Percentiles rank a stretch among this genome's conserved stretches.
These are phyloP conservation scores for Xenus cinereus DNA, from an alignment of 2,113 vertebrate species.

Conservation along the genomic window DNA sequence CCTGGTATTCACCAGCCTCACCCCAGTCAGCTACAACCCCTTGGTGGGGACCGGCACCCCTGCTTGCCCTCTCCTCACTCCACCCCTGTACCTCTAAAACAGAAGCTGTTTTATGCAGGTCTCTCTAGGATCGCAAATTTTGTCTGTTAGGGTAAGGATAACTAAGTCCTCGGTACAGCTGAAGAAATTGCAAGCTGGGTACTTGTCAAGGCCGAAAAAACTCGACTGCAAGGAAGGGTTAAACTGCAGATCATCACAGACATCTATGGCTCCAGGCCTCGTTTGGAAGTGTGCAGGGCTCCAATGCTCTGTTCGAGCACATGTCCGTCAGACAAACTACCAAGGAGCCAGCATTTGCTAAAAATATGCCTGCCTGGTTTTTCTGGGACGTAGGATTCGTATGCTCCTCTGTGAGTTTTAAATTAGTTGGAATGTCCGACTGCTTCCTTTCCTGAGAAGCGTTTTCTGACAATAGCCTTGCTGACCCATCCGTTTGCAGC, in stretches of 20 bases:
- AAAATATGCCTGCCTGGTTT: background rate
- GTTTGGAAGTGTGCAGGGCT: background rate
- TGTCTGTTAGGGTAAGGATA: background rate
- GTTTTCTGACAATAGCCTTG: background rate
- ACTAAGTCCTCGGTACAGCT: background rate
- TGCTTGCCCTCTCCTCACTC: background rate
- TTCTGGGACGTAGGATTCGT: background rate
- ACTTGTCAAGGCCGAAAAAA: background rate
- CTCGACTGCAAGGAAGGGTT: background rate
- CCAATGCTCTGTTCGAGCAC: background rate
- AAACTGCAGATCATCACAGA: background rate
- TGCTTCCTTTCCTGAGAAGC: background rate
- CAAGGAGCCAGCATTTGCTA: background rate
- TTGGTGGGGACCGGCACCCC: background rate
- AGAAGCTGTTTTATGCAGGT: background rate
- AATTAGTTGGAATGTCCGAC: background rate
- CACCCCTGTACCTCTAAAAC: background rate
- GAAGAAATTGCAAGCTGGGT: background rate
- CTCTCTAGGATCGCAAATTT: background rate
- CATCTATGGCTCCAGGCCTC: background rate
- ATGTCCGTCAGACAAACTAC: background rate
- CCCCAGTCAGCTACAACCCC: background rate
- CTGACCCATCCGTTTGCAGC: background rate
- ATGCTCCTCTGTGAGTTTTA: background rate
- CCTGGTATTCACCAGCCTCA: background rate